Conservation (phyloP, 37 sponge, comb jelly and placozoan genomes). For the Petrosia ficiformis region DNA sequence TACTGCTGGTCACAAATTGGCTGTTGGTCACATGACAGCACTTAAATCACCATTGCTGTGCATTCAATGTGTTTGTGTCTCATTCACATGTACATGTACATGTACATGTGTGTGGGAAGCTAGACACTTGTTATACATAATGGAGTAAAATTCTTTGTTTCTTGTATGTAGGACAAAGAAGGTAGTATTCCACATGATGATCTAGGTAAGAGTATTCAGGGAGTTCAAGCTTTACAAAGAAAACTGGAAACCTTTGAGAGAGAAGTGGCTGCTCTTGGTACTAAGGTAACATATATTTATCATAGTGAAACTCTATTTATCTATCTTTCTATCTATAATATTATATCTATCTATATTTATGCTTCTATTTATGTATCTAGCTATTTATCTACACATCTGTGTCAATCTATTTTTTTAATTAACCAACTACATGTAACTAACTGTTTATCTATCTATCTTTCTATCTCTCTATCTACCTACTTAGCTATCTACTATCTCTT, state of each 20-base stretch:
- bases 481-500: too few relatives aligned
- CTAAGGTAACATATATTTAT: conserved; percentile 45
- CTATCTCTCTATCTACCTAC: too few relatives aligned
- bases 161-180: conserved; percentile 74
- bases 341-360: too few relatives aligned
- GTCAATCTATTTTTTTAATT: too few relatives aligned
- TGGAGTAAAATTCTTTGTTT: not conserved
- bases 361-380: too few relatives aligned
- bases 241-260: conserved; percentile 84
- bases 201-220: conserved; percentile 68
- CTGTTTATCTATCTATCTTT: too few relatives aligned
- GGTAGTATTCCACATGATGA: conserved; percentile 67
- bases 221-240: conserved; percentile 78
- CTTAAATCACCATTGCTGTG: not conserved
- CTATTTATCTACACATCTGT: too few relatives aligned
- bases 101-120: conserved; percentile 5
- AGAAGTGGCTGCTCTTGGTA: conserved; percentile 79
- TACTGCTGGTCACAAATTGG: too few relatives aligned
- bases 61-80: too few relatives aligned
- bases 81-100: too few relatives aligned
- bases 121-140: not conserved
- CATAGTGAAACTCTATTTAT: not conserved
- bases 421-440: too few relatives aligned
- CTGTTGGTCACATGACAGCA: conserved; percentile 1
- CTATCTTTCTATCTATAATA: too few relatives aligned